Conservation (phyloP, 2,888 invertebrate species). For the Odontomyia ornata region DNA sequence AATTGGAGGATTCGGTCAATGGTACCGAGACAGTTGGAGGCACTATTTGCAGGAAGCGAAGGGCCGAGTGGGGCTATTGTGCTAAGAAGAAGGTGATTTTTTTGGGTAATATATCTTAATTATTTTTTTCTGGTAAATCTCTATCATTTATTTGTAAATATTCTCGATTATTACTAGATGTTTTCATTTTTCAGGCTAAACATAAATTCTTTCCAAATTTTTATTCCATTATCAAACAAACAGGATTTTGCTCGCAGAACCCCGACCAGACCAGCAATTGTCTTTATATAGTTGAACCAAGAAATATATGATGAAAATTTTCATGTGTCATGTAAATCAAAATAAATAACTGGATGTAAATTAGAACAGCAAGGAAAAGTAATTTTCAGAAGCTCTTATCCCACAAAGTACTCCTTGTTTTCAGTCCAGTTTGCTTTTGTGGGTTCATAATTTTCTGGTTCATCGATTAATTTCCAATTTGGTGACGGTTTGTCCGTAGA, state of each 20-base stretch:
- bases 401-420: constrained; percentile 55
- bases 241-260: neutral
- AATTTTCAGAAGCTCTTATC: constrained; percentile 30
- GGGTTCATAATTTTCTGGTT: constrained; percentile 52
- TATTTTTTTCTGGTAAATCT: neutral
- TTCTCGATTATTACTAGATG: constrained; percentile 34
- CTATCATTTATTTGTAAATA: constrained; percentile 40
- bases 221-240: too few relatives aligned
- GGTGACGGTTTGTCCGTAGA: constrained; percentile 85
- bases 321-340: too few relatives aligned
- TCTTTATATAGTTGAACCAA: neutral
- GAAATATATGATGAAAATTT: neutral
- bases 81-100: too few relatives aligned
- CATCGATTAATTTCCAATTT: constrained; percentile 72
- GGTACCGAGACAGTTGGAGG: too few relatives aligned
- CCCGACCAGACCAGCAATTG: neutral
- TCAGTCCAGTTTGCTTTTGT: constrained; percentile 57
- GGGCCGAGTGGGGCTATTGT: too few relatives aligned
- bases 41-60: too few relatives aligned
- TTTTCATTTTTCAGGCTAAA: constrained; percentile 3
- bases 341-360: constrained; percentile 16
- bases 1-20: too few relatives aligned
- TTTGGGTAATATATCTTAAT: neutral
- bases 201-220: neutral
- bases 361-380: constrained; percentile 4